Percentiles rank a stretch among this genome's conserved stretches.
Conservation (phyloP, 1,140 invertebrate species). For the Hypothenemus hampei region DNA sequence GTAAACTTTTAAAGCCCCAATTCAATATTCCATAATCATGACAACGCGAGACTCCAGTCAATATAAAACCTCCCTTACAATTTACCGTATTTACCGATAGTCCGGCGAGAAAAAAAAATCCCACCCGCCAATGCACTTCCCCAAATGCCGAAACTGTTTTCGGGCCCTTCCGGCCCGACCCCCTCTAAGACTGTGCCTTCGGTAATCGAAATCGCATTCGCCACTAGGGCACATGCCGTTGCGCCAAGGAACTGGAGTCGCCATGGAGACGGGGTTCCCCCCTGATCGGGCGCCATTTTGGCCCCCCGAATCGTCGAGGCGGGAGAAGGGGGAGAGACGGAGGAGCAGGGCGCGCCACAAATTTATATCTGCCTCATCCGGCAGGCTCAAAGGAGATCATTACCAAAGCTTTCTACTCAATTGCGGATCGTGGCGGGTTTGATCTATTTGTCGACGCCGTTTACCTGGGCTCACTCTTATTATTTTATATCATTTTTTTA, state of each 20-base stretch:
- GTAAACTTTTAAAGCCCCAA: no score
- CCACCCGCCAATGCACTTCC: slow-evolving; percentile 9
- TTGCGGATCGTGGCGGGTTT: slow-evolving; percentile 47
- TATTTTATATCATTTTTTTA: slow-evolving; percentile 34
- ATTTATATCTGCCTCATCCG: slow-evolving; percentile 49
- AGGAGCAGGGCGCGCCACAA: slow-evolving; percentile 46
- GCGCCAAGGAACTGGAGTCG: slow-evolving; percentile 35
- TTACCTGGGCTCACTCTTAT: slow-evolving; percentile 37
- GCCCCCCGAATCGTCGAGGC: no score
- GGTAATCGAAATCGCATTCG: background rate
- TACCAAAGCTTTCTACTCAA: slow-evolving; percentile 49
- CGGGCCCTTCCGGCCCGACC: slow-evolving; percentile 1
- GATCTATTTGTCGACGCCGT: slow-evolving; percentile 45
- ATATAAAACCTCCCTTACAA: background rate
- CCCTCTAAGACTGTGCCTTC: slow-evolving; percentile 9
- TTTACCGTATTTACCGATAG: background rate
- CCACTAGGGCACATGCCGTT: slow-evolving; percentile 28
- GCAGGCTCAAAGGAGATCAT: slow-evolving; percentile 47
- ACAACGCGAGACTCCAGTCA: no score
- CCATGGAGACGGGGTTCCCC: slow-evolving; percentile 38
- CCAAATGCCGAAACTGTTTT: no score
- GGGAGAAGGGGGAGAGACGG: no score
- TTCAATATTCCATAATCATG: no score
- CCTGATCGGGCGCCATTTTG: slow-evolving; percentile 40
- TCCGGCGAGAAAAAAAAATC: background rate